Evolutionary conservation across 1,140 invertebrate genomes (phyloP).

Genomic region (Dufourea novaeangliae): DNA sequence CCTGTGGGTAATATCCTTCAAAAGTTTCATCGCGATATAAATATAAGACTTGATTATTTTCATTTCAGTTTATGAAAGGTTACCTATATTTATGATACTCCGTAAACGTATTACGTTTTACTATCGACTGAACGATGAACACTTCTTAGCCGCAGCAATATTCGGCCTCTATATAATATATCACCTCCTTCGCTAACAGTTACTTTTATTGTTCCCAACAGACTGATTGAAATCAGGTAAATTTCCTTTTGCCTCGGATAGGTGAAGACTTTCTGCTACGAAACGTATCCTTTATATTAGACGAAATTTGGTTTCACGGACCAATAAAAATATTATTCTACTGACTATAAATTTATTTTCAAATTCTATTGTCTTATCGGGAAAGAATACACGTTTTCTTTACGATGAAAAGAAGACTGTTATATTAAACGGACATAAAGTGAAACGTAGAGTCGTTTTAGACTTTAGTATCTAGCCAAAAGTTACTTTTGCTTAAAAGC

Average conservation of each 20-base stretch:
- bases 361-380: no score
- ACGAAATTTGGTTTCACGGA: no score
- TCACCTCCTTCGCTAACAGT: conserved; percentile 40
- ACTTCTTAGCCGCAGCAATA: conserved; percentile 44
- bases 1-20: background rate
- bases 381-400: no score
- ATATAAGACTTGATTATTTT: conserved; percentile 29
- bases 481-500: no score
- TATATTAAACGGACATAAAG: no score
- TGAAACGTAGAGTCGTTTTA: no score
- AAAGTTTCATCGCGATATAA: conserved; percentile 9
- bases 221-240: conserved; percentile 50
- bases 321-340: no score
- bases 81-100: conserved; percentile 48
- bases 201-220: conserved; percentile 37
- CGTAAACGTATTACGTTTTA: conserved; percentile 49
- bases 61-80: conserved; percentile 29
- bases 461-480: no score
- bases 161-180: conserved; percentile 31
- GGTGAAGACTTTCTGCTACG: background rate
- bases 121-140: conserved; percentile 30
- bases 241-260: conserved; percentile 23
- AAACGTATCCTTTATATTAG: no score
- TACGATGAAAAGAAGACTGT: no score
- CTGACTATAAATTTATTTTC: no score